Base-by-base conservation (phyloP, 2,113 vertebrate species). In the Orcinus orca region DNA sequence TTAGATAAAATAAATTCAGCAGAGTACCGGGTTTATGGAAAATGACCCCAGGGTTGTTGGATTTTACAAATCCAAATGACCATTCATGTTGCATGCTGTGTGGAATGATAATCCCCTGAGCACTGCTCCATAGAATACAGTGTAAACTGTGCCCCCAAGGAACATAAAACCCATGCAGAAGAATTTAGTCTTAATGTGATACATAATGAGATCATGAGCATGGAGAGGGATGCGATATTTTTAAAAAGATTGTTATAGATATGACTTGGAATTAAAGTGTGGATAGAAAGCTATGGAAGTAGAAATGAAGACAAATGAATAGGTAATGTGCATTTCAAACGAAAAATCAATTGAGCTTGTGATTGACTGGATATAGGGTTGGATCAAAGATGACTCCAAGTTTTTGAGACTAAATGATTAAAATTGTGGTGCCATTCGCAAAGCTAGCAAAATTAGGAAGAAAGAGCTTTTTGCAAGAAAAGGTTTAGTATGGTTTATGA, bases 251-350 rank as follows among this genome's bases (percentile, higher is more conserved):
- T 80, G 58, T 9, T 47, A 5, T 31, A 25, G 58, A 38, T 36
- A 25, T 18, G 26, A 71, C 33, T 76, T 95, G 53, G 44, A 87
- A 65, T 88, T 88, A 21, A 92, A 83, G 21, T 73, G 6, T 96
- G 10, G 8, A 33, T 86, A 31, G 44, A 93, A 90, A 36, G 55
- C 26, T 77, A 11, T 38, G 26, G 65, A 96, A 87, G n/a, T 90
- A 88, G 36, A 94, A 97, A 58, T 77, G 33, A 92, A 94, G n/a
- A 71, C 67, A 91, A 31, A 88, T 58, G 50, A 81, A 80, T 50
- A 93, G 62, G 12, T 53, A 76, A 21, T 71, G 2, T 60, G 26
- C 20, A n/a, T 92, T 65, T 96, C 63, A 92, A 93, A 58, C 38
- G 58, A 92, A 93, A 96, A 89, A 36, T 77, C 60, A 71, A 8